Evolutionary conservation across 2,888 invertebrate species (phyloP), one percentile per base, ranked within the genome.

Genomic region (Molorchus minor): DNA sequence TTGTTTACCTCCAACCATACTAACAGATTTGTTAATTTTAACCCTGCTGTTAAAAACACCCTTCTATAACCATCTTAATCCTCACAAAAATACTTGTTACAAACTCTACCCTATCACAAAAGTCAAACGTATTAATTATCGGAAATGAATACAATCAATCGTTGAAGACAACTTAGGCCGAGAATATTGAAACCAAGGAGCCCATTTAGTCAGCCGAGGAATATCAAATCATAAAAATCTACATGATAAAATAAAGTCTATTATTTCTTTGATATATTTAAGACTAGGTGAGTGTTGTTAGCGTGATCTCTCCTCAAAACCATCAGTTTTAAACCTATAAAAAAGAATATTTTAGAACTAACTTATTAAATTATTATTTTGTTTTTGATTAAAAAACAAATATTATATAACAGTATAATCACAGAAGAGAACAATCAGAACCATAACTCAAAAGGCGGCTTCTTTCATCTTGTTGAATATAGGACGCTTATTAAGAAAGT

Each of bases 271-370:
- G 73, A 74, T 74, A 72, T 71, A 72, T 60, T 67, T 69, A 71
- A 74, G 73, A 75, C 73, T 75, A 75, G 75, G 73, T 73, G 68
- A 68, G 73, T 72, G 72, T 70, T 69, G 68, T 72, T 72, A 68
- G 65, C 69, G 67, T 64, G 62, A 62, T 58, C 64, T 65, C 57
- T 70, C 65, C 62, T 65, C 62, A 43, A 61, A 61, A 56, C n/a
- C n/a, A 67, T 58, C 62, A 69, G 56, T 61, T 70, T 64, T 58
- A 65, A 70, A 71, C 66, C 71, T 69, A 65, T 44, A 64, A 70
- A 62, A 57, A 54, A 60, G 55, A 57, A 52, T 20, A 13, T 30
- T 17, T 19, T 13, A n/a, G n/a, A n/a, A n/a, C n/a, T n/a, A n/a
- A n/a, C n/a, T n/a, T n/a, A n/a, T n/a, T n/a, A n/a, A n/a, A n/a